Conservation (phyloP, 1,140 invertebrate species). For the Microplitis demolitor region DNA sequence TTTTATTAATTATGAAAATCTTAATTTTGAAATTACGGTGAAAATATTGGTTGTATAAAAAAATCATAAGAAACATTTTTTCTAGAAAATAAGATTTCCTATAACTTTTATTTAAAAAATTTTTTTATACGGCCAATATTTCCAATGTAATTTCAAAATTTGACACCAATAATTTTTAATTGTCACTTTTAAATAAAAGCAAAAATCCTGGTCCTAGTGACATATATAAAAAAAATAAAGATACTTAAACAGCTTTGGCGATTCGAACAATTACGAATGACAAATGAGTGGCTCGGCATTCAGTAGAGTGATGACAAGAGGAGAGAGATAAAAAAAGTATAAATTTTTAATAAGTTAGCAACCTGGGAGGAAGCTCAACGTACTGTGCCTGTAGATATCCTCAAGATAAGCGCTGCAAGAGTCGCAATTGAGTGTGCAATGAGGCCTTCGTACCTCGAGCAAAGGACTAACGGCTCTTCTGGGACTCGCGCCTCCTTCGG, state of each 20-base stretch:
- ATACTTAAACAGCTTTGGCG: not conserved
- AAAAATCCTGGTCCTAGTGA: too few species aligned
- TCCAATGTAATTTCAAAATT: too few species aligned
- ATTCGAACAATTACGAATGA: not conserved
- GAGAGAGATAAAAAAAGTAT: not conserved
- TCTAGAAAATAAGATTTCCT: too few species aligned
- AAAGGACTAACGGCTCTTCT: constrained; percentile 71
- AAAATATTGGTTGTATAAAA: too few species aligned
- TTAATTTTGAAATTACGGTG: too few species aligned
- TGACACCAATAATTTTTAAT: too few species aligned
- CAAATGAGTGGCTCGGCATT: not conserved
- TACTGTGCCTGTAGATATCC: constrained; percentile 72
- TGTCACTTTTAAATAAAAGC: too few species aligned
- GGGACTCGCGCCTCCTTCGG: constrained; percentile 60
- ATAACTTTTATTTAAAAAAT: too few species aligned
- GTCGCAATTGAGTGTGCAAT: constrained; percentile 75
- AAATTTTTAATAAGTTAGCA: constrained; percentile 20
- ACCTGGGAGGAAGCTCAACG: constrained; percentile 35
- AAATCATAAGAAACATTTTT: too few species aligned
- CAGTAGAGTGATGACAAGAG: not conserved
- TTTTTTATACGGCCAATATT: too few species aligned
- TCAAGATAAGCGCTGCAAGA: constrained; percentile 71
- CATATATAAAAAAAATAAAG: too few species aligned
- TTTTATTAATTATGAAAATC: too few species aligned
- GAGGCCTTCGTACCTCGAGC: constrained; percentile 70